Percentiles rank a stretch among this genome's conserved stretches.
Evolutionary conservation across 2,797 vertebrate species (phyloP).

Genomic region (Lepus townsendii): DNA sequence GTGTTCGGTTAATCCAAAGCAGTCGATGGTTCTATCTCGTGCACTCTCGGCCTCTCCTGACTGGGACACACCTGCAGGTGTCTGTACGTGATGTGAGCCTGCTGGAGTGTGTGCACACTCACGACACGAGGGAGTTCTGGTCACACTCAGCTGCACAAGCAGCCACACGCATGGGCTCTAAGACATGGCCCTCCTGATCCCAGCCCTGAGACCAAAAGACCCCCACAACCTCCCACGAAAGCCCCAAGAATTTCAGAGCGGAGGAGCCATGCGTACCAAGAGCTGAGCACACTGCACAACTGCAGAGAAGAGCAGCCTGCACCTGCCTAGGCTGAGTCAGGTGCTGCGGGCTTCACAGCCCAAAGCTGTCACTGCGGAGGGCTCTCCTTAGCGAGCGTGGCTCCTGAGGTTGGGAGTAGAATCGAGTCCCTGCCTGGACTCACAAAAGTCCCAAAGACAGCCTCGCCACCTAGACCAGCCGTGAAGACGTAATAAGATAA

Average conservation of each 20-base stretch:
- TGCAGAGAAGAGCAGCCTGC: not conserved
- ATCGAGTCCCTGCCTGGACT: not conserved
- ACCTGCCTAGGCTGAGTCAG: accelerated
- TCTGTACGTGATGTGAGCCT: accelerated
- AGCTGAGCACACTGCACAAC: not conserved
- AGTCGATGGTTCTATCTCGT: not conserved
- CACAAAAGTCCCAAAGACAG: not conserved
- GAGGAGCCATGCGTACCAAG: not conserved
- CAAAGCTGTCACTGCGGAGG: not conserved
- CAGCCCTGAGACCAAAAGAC: not conserved
- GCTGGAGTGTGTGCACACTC: not conserved
- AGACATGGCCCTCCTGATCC: not conserved
- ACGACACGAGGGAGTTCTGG: not conserved
- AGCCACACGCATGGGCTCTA: no score
- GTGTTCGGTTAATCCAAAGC: not conserved
- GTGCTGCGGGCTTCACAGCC: not conserved
- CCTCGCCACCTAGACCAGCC: not conserved
- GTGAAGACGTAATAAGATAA: not conserved
- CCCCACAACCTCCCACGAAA: not conserved
- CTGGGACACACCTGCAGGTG: no score
- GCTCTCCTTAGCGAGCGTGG: not conserved
- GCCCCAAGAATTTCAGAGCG: not conserved
- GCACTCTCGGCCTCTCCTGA: not conserved
- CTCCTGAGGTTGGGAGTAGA: not conserved
- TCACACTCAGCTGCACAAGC: not conserved